Conservation (phyloP, 1,140 invertebrate genomes). For the Procambarus clarkii region DNA sequence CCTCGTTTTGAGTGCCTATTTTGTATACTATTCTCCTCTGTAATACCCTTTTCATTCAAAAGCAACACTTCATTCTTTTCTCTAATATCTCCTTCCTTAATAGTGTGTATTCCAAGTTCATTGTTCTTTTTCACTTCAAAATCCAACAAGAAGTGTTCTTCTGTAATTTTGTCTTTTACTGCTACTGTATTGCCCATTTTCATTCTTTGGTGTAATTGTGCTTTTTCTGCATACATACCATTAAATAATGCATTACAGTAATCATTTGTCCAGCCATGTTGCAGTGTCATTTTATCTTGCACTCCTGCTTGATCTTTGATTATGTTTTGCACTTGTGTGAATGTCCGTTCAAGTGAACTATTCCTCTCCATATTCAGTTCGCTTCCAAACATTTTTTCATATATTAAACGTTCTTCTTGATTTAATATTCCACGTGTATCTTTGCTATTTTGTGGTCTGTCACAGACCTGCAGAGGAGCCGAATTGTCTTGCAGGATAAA, state of each 20-base stretch:
- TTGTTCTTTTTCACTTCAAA: neutral
- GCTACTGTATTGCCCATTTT: neutral
- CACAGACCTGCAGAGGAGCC: neutral
- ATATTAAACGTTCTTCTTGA: neutral
- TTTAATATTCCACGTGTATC: neutral
- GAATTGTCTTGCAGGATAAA: no score
- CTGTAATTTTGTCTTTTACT: neutral
- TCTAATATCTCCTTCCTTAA: neutral
- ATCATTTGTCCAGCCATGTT: neutral
- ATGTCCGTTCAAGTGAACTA: no score
- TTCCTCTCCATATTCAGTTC: neutral
- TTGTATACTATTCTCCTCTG: neutral
- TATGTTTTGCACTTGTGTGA: neutral
- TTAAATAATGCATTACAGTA: neutral
- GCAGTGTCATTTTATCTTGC: neutral
- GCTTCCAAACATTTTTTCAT: neutral
- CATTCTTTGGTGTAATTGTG: neutral
- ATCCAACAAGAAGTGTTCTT: neutral
- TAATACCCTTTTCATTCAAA: neutral
- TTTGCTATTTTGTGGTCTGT: neutral
- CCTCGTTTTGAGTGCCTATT: neutral
- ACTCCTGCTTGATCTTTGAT: neutral
- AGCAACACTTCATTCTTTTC: neutral
- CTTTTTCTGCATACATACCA: neutral
- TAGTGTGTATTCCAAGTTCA: neutral